Evolutionary conservation across 2,888 invertebrate genomes (phyloP).

Genomic region (Mythimna impura): DNA sequence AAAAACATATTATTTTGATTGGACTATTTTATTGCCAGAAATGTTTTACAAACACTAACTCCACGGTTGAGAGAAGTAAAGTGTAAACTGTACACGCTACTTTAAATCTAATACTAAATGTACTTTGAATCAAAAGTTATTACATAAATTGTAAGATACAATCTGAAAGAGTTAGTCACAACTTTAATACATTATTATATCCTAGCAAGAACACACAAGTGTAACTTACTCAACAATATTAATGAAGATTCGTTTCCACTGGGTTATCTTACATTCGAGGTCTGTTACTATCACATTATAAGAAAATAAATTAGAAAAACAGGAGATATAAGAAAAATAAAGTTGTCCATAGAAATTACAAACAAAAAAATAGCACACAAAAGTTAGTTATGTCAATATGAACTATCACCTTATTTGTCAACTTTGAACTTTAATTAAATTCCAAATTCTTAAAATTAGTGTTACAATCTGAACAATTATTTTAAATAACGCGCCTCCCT

Average conservation of each 20-base stretch:
- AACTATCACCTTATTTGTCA: constrained; percentile 87
- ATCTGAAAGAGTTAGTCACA: constrained; percentile 84
- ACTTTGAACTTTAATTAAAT: constrained; percentile 88
- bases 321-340: constrained; percentile 82
- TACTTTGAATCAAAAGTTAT: constrained; percentile 82
- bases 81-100: constrained; percentile 88
- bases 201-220: constrained; percentile 79
- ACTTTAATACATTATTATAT: constrained; percentile 74
- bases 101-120: constrained; percentile 85
- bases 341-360: constrained; percentile 83
- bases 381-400: constrained; percentile 86
- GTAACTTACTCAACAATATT: constrained; percentile 75
- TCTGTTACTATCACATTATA: constrained; percentile 87
- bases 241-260: constrained; percentile 84
- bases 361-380: constrained; percentile 84
- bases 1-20: constrained; percentile 75
- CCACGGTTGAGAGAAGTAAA: constrained; percentile 77
- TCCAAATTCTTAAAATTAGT: constrained; percentile 87
- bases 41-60: constrained; percentile 88
- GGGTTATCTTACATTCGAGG: constrained; percentile 86
- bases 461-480: constrained; percentile 79
- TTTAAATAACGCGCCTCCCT: constrained; percentile 60
- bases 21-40: constrained; percentile 91
- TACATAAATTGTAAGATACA: constrained; percentile 74
- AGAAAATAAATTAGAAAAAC: constrained; percentile 89